Evolutionary conservation across 2,113 vertebrate species (phyloP), one percentile per base, ranked within the genome.

Genomic region (Gallinago paraguaiae): DNA sequence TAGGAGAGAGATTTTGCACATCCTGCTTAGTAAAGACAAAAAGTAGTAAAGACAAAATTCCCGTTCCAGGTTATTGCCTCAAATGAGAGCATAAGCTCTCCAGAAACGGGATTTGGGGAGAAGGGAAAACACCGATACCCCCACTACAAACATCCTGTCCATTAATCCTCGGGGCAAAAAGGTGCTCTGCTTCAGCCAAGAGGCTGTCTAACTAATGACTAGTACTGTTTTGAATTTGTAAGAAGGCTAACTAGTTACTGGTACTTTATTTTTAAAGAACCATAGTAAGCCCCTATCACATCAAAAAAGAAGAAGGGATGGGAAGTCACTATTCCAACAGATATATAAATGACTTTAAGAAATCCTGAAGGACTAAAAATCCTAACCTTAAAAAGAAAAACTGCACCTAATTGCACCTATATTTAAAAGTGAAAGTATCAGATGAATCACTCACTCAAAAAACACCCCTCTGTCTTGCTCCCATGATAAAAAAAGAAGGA

Each of bases 391-490:
- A 15, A 80, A 91, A 86, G 46, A 77, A 86, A 89, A 82, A 77
- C 13, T 48, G 15, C 39, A 85, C 48, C 39, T 82, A 91, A 85
- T 31, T 64, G 33, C 45, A 81, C 17, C n/a, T 81, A 37, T 31
- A 82, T 67, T 85, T 88, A 94, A 85, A 97, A 93, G 76, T 71
- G 71, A 95, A 95, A 89, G 79, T 92, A 85, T 74, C 50, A 82
- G 28, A 89, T 28, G 4, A 79, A 77, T 87, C 69, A 82, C 24
- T 69, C 41, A 71, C 20, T 64, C 57, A 71, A 77, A 75, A 85
- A 65, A 46, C 37, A 91, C 7, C 9, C 19, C 19, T 64, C 64
- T 86, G 22, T 33, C 60, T 88, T 57, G 48, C 13, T 93, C 22
- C 56, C 17, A 23, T 39, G 30, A 89, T 13, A 63, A 28, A 37